Conservation (phyloP, 2,888 invertebrate species). For the Galerucella pusilla region DNA sequence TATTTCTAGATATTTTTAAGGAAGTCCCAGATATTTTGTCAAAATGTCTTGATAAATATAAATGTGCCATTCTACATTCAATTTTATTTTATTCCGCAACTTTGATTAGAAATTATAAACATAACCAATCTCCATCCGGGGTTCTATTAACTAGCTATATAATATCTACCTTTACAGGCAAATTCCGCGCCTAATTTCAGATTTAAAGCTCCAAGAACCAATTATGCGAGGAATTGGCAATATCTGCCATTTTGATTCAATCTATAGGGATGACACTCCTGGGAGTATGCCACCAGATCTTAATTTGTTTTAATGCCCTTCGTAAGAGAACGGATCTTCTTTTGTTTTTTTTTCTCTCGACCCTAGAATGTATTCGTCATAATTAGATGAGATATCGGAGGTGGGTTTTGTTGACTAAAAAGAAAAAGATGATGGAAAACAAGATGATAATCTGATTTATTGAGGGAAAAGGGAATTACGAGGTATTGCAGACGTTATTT, state of each 20-base stretch:
- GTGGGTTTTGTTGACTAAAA: slow-evolving; percentile 29
- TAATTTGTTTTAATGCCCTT: slow-evolving; percentile 62
- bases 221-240: slow-evolving; percentile 61
- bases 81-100: background rate
- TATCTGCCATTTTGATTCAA: slow-evolving; percentile 68
- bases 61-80: too few relatives aligned
- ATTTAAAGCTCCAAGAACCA: slow-evolving; percentile 61
- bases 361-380: slow-evolving; percentile 46
- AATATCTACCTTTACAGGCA: slow-evolving; percentile 42
- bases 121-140: slow-evolving; percentile 53
- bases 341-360: slow-evolving; percentile 42
- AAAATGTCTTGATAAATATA: too few relatives aligned
- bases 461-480: slow-evolving; percentile 12
- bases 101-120: slow-evolving; percentile 44
- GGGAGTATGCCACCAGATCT: slow-evolving; percentile 62
- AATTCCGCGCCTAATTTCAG: slow-evolving; percentile 51
- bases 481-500: background rate
- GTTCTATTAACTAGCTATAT: slow-evolving; percentile 55
- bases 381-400: slow-evolving; percentile 44
- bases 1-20: too few relatives aligned
- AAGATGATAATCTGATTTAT: slow-evolving; percentile 39
- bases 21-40: too few relatives aligned
- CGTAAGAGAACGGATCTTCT: slow-evolving; percentile 46
- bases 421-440: slow-evolving; percentile 30
- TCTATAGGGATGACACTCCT: slow-evolving; percentile 72